A percentile compares a stretch with the other conserved stretches of the same genome.
Conservation (phyloP, 2,888 invertebrate species). For the Elegia similella region DNA sequence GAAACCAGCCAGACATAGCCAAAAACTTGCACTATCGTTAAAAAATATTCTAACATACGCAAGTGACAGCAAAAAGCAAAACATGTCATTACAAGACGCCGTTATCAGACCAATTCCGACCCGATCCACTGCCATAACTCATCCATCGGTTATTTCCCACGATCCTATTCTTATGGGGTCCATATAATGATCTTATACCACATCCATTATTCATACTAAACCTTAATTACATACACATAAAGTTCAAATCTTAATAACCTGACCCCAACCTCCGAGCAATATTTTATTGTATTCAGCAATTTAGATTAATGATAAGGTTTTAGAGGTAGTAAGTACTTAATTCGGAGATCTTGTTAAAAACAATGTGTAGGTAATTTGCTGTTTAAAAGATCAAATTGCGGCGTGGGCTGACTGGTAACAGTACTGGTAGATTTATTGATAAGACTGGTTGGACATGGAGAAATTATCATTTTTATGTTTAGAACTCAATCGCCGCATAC, state of each 20-base stretch:
- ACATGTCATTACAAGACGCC: conserved; percentile 66
- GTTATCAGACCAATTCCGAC: conserved; percentile 34
- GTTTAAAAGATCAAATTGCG: conserved; percentile 63
- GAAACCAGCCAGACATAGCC: too few relatives aligned
- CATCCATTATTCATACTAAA: conserved; percentile 60
- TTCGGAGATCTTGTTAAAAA: conserved; percentile 76
- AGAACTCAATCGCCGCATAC: background rate
- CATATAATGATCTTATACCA: conserved; percentile 69
- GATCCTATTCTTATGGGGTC: conserved; percentile 74
- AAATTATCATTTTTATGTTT: background rate
- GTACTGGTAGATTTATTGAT: conserved; percentile 42
- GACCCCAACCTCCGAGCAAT: conserved; percentile 56
- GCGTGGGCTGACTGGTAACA: conserved; percentile 41
- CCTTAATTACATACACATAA: conserved; percentile 48
- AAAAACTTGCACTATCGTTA: conserved; percentile 24
- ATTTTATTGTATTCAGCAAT: conserved; percentile 81
- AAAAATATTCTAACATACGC: conserved; percentile 48
- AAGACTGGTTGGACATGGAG: conserved; percentile 3
- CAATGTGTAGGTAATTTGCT: conserved; percentile 61
- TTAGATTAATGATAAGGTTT: conserved; percentile 81
- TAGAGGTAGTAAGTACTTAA: conserved; percentile 77
- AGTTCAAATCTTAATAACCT: conserved; percentile 46
- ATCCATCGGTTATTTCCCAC: conserved; percentile 71
- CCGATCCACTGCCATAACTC: conserved; percentile 63
- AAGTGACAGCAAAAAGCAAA: conserved; percentile 66